Evolutionary conservation across 2,113 vertebrate species (phyloP), one percentile per base, ranked within the genome.

Genomic region (Crotophaga sulcirostris): DNA sequence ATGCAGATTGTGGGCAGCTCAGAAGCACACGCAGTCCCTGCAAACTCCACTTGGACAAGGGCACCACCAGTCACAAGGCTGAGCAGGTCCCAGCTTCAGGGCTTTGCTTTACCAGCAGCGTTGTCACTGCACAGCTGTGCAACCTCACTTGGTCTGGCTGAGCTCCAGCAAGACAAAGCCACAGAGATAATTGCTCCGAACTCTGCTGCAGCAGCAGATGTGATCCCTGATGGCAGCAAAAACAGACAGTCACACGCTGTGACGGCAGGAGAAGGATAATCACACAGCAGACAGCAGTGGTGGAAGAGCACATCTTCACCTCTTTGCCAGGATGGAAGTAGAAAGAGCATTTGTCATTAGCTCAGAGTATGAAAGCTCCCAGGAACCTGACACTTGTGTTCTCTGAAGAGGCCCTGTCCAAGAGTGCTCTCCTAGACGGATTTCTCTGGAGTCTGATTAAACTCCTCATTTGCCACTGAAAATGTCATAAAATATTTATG

Each of bases 401-500:
- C 66, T 38, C 76, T 54, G 51, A 68, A 89, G 84, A 60, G 59
- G 52, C 56, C 25, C 80, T 52, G 80, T 66, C 70, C 76, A 23
- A 15, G 45, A 86, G 73, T 38, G 69, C 87, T 96, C 85, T 84
- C 58, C 84, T 47, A 4, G 9, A 28, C 5, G 0, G 14, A 66
- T 87, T 79, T 36, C 72, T 86, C 86, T 51, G 5, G 62, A 86
- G 73, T 4, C 92, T 89, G 87, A 91, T 91, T 90, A 93, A 91
- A 83, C 73, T 52, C 85, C 80, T 75, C 79, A 62, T 90, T 95
- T 89, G 95, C 54, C 89, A 88, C 82, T 33, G 74, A 90, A 92
- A 94, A 80, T 88, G 85, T 34, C 90, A 91, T 94, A 75, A 96
- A 95, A 88, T 86, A 88, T 93, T 95, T 94, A 88, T 92, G 88